Evolutionary conservation across 2,888 invertebrate species (phyloP).

Genomic region (Ophion costatus): DNA sequence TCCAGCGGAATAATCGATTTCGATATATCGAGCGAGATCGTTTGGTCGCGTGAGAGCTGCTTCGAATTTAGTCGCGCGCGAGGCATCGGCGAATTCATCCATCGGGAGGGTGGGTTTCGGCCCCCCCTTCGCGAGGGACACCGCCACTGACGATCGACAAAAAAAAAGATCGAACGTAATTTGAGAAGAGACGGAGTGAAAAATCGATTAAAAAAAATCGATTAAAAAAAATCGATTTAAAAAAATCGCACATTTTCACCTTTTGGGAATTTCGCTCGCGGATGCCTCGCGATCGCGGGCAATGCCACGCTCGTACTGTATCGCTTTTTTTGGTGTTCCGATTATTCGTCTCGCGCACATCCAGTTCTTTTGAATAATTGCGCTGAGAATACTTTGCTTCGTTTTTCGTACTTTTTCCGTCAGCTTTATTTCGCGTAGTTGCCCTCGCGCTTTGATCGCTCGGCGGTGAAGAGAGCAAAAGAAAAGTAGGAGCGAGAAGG

Average conservation of each 20-base stretch:
- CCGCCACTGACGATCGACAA: conserved; percentile 26
- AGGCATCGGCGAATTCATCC: neutral
- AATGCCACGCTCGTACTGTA: conserved; percentile 18
- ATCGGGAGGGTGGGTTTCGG: conserved; percentile 2
- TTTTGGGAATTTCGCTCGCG: neutral
- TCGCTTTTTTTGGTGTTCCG: conserved; percentile 72
- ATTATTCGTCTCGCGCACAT: conserved; percentile 51
- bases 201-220: neutral
- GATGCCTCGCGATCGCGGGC: neutral
- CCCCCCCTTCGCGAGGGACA: conserved; percentile 55
- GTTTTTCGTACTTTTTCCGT: conserved; percentile 9
- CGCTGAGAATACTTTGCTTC: conserved; percentile 3
- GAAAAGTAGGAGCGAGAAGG: neutral
- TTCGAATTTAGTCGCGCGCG: conserved; percentile 2
- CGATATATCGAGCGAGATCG: neutral
- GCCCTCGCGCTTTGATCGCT: neutral
- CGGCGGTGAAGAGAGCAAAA: neutral
- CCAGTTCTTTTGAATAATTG: conserved; percentile 11
- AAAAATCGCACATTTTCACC: neutral
- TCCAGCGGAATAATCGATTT: neutral
- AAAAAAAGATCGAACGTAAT: neutral
- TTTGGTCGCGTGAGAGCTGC: neutral
- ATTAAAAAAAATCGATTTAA: neutral
- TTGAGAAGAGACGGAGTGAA: neutral
- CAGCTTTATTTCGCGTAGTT: neutral